These are phyloP conservation scores for Ophiothrix spiculata DNA, from an alignment of 35 echinoderm and acorn worm species.

Conservation along the genomic window DNA sequence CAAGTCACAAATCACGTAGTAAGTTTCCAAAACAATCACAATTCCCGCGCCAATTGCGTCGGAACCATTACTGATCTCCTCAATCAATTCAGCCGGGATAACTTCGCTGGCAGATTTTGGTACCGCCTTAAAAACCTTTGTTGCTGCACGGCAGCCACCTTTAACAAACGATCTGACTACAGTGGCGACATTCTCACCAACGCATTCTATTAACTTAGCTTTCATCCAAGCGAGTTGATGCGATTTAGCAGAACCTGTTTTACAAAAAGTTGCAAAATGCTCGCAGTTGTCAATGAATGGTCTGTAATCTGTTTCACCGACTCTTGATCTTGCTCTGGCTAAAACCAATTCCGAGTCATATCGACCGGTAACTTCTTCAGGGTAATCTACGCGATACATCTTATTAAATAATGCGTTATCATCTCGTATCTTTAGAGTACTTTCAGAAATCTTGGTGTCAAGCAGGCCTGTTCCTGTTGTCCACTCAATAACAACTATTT, in stretches of 20 bases:
- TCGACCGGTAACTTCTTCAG: neutral
- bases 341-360: conserved; percentile 34
- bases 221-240: conserved; percentile 9
- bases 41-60: neutral
- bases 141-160: neutral
- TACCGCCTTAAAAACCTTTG: neutral
- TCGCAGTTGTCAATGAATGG: conserved; percentile 44
- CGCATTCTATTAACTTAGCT: neutral
- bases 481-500: conserved; percentile 23
- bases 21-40: neutral
- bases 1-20: neutral
- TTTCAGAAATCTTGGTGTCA: neutral
- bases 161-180: neutral
- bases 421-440: neutral
- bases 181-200: neutral
- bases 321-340: conserved; percentile 5
- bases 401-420: conserved; percentile 1
- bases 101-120: neutral
- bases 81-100: neutral
- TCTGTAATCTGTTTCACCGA: conserved; percentile 26
- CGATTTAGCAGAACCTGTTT: conserved; percentile 24
- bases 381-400: conserved; percentile 38
- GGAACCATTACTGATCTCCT: neutral
- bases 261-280: conserved; percentile 45
- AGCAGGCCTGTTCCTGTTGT: neutral